Evolutionary conservation across 64 coral and sea anemone genomes (phyloP), one percentile per base, ranked within the genome.

Genomic region (Dendrophyllia cribrosa): DNA sequence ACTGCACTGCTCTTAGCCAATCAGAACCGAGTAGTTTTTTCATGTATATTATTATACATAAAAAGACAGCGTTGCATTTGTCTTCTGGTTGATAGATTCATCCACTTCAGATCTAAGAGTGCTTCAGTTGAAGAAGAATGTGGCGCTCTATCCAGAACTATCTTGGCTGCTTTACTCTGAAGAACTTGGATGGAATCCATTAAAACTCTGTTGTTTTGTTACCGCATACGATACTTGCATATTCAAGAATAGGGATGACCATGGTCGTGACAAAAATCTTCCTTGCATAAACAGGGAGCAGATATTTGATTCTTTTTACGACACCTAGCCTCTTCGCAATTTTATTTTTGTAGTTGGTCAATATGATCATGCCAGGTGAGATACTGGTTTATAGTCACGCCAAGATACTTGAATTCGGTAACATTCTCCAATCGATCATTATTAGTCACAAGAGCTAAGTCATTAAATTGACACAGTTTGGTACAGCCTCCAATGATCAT

Each of bases 321-420:
- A 66, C 19, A 6, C 64, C 64, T 7, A 66, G 82, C 51, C 76
- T 90, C 55, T 90, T 70, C 12, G 19, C 59, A 45, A 90, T 16
- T 77, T 90, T 90, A 47, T 49, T 78, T 52, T 90, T 90, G 74
- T 22, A 79, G 24, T 46, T 90, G 63, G 14, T 80, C 76, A 79
- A 80, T 64, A 59, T 90, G 88, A 51, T 79, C 62, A 80, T 77
- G 75, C 88, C 88, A 90, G 9, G 13, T 79, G 4, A 90, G 76
- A 15, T 61, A 45, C 66, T 90, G 74, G 25, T 90, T 90, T 79
- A 89, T 79, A n/a, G 51, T 77, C 24, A 80, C 77, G 6, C 88
- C 88, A 7, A 79, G 77, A n/a, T 80, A 90, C 66, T 90, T 90
- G 43, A 79, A 79, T 76, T 59, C 13, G 24, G 76, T 90, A 24